Evolutionary conservation across 1,140 invertebrate species (phyloP).

Genomic region (Spodoptera litura): DNA sequence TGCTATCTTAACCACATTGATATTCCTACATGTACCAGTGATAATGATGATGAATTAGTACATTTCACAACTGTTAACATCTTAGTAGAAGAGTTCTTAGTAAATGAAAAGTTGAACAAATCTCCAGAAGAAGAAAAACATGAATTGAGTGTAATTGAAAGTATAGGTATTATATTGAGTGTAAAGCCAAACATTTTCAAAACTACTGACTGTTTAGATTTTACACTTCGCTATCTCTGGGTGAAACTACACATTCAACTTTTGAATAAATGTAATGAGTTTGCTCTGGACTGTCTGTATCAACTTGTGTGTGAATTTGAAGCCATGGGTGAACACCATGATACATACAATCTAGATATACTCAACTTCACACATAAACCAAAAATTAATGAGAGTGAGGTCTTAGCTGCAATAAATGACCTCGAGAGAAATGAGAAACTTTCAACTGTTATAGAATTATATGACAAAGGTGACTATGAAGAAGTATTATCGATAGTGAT

Average conservation of each 20-base stretch:
- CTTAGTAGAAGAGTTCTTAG: conserved; percentile 88
- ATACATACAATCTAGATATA: conserved; percentile 69
- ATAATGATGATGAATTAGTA: conserved; percentile 84
- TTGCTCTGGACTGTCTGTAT: conserved; percentile 80
- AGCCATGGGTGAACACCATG: conserved; percentile 74
- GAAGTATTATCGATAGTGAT: conserved; percentile 89
- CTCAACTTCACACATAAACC: conserved; percentile 80
- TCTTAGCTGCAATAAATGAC: conserved; percentile 74
- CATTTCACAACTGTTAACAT: conserved; percentile 88
- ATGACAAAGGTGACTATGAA: conserved; percentile 88
- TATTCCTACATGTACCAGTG: conserved; percentile 84
- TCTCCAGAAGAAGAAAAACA: conserved; percentile 64
- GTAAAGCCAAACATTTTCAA: conserved; percentile 82
- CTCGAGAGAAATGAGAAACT: conserved; percentile 83
- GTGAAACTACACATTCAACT: conserved; percentile 78
- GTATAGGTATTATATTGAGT: conserved; percentile 74
- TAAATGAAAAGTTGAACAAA: conserved; percentile 86
- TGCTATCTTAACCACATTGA: conserved; percentile 86
- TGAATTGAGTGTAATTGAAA: conserved; percentile 71
- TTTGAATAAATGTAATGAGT: conserved; percentile 76
- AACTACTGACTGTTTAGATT: conserved; percentile 70
- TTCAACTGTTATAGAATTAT: conserved; percentile 86
- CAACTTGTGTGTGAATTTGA: conserved; percentile 81
- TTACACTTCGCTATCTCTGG: conserved; percentile 78
- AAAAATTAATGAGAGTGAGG: conserved; percentile 73